These are phyloP conservation scores for Eupleurogrammus muticus DNA, from an alignment of 2,797 vertebrate species.

Conservation along the genomic window DNA sequence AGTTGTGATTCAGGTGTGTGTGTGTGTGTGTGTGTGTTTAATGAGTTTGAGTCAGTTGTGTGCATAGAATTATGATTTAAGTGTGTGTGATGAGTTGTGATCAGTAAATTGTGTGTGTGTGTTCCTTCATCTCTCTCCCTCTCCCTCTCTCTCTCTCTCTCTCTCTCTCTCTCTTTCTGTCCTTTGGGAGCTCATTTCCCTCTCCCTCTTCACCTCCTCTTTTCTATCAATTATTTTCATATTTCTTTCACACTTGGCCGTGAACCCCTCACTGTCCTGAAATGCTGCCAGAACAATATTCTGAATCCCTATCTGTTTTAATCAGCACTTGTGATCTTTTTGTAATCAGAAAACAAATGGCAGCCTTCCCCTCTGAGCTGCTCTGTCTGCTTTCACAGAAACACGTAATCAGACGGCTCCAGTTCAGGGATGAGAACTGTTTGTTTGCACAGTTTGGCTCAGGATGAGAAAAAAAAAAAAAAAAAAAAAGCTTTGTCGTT, in stretches of 20 bases:
- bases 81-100: slow-evolving; percentile 1
- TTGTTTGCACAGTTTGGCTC: background rate
- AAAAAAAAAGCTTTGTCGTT: background rate
- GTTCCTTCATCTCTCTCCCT: slow-evolving; percentile 8
- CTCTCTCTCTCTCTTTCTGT: background rate
- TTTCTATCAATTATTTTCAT: slow-evolving; percentile 39
- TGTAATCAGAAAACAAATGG: background rate
- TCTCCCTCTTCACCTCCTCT: background rate
- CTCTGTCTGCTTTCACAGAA: background rate
- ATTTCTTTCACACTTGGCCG: slow-evolving; percentile 4
- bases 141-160: slow-evolving; percentile 8
- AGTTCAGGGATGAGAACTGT: background rate
- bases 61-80: too few species aligned
- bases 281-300: background rate
- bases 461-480: too few species aligned
- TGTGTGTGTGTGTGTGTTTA: background rate
- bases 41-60: too few species aligned
- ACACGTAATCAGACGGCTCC: background rate
- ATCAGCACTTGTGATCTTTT: background rate
- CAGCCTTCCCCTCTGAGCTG: background rate
- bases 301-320: background rate
- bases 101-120: background rate
- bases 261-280: background rate
- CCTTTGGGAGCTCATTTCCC: slow-evolving; percentile 42
- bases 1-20: slow-evolving; percentile 4